Evolutionary conservation across 2,113 vertebrate genomes (phyloP), one percentile per base, ranked within the genome.

Genomic region (Macquaria australasica): DNA sequence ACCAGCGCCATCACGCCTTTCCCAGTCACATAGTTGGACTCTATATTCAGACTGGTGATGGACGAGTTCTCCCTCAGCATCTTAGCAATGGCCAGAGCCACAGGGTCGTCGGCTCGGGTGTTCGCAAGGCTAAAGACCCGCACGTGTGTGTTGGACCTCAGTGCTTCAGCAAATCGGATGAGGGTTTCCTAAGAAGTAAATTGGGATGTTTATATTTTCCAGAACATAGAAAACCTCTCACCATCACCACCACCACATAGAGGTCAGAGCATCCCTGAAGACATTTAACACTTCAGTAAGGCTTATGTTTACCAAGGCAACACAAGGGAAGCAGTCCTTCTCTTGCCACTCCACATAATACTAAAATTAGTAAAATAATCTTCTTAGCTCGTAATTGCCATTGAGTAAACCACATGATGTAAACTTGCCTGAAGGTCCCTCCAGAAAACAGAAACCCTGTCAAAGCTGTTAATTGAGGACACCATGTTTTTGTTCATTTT

Each of bases 11-110:
- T 92, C 77, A 99, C 96, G 0, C 98, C 98, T 89, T 97, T 99
- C 8, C 98, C 98, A 2, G 96, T 99, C 89, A 99, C 95, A 81
- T 97, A 99, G 95, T 99, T 99, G 73, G 98, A 99, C 91, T 99
- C 98, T 34, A 99, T 96, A 83, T 99, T 99, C 71, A 99, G 83
- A 43, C 88, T 98, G 58, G 92, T 95, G 90, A 99, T 97, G 90
- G 96, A 94, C 28, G 87, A 75, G 90, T 99, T 99, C 90, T 96
- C 96, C 43, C 89, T 93, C 74, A 99, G 92, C 97, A 97, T 97
- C 14, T 97, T 97, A 5, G 97, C 97, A 5, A 98, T 93, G 89
- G 98, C 97, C 43, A 96, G 87, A 11, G 98, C 98, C 9, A 96
- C 98, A 0, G 91, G 93, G 88, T 99, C 98, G 0, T 99, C 98